Base-by-base conservation (phyloP, 2,888 invertebrate genomes). In the Mythimna ferrago region DNA sequence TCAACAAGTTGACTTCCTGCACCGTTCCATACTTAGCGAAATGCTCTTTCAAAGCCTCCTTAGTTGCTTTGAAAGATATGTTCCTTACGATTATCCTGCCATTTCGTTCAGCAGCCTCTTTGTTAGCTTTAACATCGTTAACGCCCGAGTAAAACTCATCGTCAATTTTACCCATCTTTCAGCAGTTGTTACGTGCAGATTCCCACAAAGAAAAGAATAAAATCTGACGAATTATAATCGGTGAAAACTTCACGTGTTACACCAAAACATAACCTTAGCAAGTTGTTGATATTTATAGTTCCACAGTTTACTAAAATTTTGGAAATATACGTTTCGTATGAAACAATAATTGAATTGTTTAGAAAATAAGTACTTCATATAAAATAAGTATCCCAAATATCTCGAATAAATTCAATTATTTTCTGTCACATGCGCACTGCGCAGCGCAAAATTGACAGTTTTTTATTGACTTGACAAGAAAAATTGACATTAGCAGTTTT, bases 21-120 rank as follows among this genome's bases (percentile, higher is more conserved):
- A 99, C 96, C 48, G 97, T 97, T 0, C 99, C 99, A 94, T 97
- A 98, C 77, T 97, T 94, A 2, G 96, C 94, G 92, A 98, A 99
- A 86, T 98, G 97, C 67, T 97, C 96, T 73, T 95, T 96, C 2
- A 99, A 86, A n/a, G 97, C 96, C 9, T 97, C 97, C 80, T 98
- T 94, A 0, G 97, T 98, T 0, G 97, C 97, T 97, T 98, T 97
- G 87, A 97, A 97, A 7, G 97, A 97, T 78, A 98, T 96, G 92
- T 98, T 98, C 83, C 97, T 95, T 0, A 98, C 95, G 70, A 98
- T 96, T 70, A 98, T 93, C 60, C 98, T 95, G 0, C 98, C 98
- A 76, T 94, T 94, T 60, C 89, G 89, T 70, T 86, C 85, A 2
- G 80, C 73, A 9, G 78, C 54, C 0, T 93, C 92, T 44, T 92